Evolutionary conservation across 2,888 invertebrate genomes (phyloP), one percentile per base, ranked within the genome.

Genomic region (Sminthurides aquaticus): DNA sequence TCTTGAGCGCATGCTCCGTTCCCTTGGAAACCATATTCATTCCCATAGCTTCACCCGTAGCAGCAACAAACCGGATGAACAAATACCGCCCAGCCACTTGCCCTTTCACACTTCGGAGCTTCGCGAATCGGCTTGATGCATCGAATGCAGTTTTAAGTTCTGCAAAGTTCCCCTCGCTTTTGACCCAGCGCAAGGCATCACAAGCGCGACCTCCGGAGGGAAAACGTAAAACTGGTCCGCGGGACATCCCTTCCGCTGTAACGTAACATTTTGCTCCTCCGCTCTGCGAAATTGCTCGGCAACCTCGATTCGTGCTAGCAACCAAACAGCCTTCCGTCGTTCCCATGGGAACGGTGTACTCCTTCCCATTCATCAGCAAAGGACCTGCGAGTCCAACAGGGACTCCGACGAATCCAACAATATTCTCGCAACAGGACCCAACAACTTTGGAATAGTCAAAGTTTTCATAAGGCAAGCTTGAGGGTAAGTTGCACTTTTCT

Each of bases 31-130:
- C 65, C 71, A 73, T 73, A 55, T 73, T 73, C 99, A 99, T 99
- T 56, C 99, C 99, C 99, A 99, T 99, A 1, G 99, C 99, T 78
- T 99, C 99, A 0, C 99, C 99, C 0, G 98, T 98, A 1, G 86
- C 86, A 0, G 98, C 96, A 62, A 91, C 87, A 79, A 99, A 99
- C 72, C 97, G 84, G 57, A 98, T 84, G 78, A 91, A 97, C 20
- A 97, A 79, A 62, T 87, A 86, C 18, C 92, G 85, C 0, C 97
- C 97, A 62, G 91, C 92, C 69, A 94, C 89, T 48, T 87, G 86
- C 54, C 89, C 84, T 62, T 91, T 87, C 18, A 96, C 82, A 75
- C 86, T 88, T 75, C 87, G 86, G 1, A 99, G 82, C 52, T 90
- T 84, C 0, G 94, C 95, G 78, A 91, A 98, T 70, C 94, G 83